Evolutionary conservation across 2,113 vertebrate species (phyloP), one percentile per base, ranked within the genome.

Genomic region (Aspiorhynchus laticeps): DNA sequence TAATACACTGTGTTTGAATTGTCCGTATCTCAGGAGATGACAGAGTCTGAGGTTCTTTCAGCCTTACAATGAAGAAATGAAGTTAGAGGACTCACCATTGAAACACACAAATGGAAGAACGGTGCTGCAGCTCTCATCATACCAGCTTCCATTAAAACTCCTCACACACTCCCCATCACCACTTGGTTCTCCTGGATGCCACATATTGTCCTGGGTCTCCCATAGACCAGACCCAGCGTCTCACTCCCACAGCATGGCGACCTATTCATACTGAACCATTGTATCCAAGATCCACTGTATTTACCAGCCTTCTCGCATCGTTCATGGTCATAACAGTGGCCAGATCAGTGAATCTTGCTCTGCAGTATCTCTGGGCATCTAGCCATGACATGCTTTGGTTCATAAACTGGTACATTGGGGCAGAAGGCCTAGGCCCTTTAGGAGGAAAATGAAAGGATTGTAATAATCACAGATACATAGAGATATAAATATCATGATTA

Each of bases 201-300:
- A 89, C 77, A 41, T 86, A 41, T 7, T 78, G 78, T 59, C 85
- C 56, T 28, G 10, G 17, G 31, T 87, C n/a, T 69, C 77, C 76
- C 36, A 33, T n/a, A 43, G 88, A 81, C 88, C 88, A 89, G 26
- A 71, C 48, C 88, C 88, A 89, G 1, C 4, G 17, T 1, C 5
- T 21, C 38, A 48, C 24, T 26, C 15, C 0, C 3, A 41, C 48
- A 7, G 15, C 76, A 2, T 26, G 53, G 21, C 82, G 69, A 53
- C 87, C 79, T 36, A 81, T 80, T 83, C 87, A 88, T 21, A 81
- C 51, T 36, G 83, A 65, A 36, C 53, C 83, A 28, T 0, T 80
- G 51, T 80, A 75, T 31, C 76, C 67, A 61, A 5, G 5, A 81
- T 33, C 51, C 53, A 85, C 87, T 33, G 36, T 21, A 15, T 38